Conservation (phyloP, 2,113 vertebrate genomes). For the Lophochroa leadbeateri region DNA sequence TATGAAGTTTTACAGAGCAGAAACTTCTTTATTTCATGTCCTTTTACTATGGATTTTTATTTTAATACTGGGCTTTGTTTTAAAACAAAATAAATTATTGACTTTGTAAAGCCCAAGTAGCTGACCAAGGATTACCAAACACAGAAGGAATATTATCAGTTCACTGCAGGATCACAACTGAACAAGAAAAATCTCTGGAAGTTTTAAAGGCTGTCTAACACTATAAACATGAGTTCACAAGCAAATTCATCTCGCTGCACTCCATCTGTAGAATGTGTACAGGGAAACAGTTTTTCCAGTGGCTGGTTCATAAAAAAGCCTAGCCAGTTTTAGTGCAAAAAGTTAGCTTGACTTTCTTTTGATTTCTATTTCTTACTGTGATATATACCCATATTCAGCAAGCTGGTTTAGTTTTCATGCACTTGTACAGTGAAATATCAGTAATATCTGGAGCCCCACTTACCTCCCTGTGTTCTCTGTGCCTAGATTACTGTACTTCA, state of each 20-base stretch:
- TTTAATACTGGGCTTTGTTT: constrained; percentile 11
- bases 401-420: neutral
- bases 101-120: constrained; percentile 4
- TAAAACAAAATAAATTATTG: neutral
- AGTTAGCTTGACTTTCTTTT: neutral
- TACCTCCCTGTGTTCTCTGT: neutral
- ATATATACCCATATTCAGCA: neutral
- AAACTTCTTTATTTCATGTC: constrained; percentile 1
- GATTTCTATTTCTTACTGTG: neutral
- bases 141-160: constrained; percentile 25
- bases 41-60: constrained; percentile 11
- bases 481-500: neutral
- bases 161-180: neutral
- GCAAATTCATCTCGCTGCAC: neutral
- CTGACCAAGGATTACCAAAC: constrained; percentile 18
- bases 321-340: neutral
- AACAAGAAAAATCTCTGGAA: constrained; percentile 1
- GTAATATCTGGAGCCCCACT: neutral
- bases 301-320: neutral
- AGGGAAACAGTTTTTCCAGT: neutral
- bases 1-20: neutral
- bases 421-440: neutral
- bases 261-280: neutral
- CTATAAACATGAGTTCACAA: neutral
- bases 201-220: neutral